Evolutionary conservation across 2,888 invertebrate genomes (phyloP).

Genomic region (Aphelenchoides bicaudatus): DNA sequence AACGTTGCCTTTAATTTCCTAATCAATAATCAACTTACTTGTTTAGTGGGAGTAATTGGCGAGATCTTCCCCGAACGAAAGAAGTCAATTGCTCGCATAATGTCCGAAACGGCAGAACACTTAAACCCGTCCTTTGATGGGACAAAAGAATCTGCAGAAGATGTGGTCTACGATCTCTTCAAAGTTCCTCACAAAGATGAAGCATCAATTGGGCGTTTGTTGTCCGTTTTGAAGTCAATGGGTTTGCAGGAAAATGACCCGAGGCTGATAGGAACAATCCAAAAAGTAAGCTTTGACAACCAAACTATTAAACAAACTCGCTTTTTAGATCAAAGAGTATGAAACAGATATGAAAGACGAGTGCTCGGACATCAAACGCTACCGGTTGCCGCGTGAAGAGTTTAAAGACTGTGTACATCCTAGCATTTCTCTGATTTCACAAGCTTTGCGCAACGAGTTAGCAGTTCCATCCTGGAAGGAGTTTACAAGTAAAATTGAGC

Average conservation of each 20-base stretch:
- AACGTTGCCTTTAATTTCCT: too few species aligned
- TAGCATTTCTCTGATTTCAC: slow-evolving; percentile 47
- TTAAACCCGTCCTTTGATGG: slow-evolving; percentile 37
- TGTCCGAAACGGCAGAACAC: slow-evolving; percentile 40
- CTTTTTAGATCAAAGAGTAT: slow-evolving; percentile 26
- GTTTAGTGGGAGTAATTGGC: slow-evolving; percentile 42
- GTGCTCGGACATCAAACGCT: slow-evolving; percentile 40
- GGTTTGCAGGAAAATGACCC: slow-evolving; percentile 40
- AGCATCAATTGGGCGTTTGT: slow-evolving; percentile 37
- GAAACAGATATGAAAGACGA: slow-evolving; percentile 35
- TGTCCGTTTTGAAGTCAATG: slow-evolving; percentile 37
- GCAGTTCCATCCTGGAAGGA: slow-evolving; percentile 87
- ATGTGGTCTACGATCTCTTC: slow-evolving; percentile 45
- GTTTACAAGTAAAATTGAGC: slow-evolving; percentile 85
- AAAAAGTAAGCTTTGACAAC: not conserved
- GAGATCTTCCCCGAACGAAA: slow-evolving; percentile 41
- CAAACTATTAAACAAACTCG: slow-evolving; percentile 12
- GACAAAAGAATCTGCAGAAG: slow-evolving; percentile 19
- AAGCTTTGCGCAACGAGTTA: slow-evolving; percentile 69
- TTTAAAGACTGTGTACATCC: slow-evolving; percentile 50
- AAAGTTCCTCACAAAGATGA: slow-evolving; percentile 34
- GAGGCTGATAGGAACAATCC: slow-evolving; percentile 17
- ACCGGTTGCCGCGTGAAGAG: slow-evolving; percentile 40
- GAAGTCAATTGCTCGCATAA: slow-evolving; percentile 37
- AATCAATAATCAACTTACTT: too few species aligned